These are phyloP conservation scores for Caiman crocodilus DNA, from an alignment of 2,797 vertebrate species.

Conservation along the genomic window DNA sequence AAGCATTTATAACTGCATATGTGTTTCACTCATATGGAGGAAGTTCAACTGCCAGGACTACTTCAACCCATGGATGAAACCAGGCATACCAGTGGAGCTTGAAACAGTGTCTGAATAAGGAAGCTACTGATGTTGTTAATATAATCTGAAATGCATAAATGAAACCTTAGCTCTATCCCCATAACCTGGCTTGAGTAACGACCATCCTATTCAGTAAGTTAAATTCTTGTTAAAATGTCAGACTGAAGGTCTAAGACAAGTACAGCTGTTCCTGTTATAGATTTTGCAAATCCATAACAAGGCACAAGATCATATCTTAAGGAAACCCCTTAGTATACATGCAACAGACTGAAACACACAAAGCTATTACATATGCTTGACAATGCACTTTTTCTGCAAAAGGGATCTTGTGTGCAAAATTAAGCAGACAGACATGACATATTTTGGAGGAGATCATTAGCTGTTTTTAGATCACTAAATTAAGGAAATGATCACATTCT, in stretches of 20 bases:
- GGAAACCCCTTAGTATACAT: neutral
- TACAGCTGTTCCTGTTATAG: neutral
- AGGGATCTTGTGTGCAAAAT: neutral
- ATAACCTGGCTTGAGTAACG: neutral
- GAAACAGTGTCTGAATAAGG: rapidly evolving
- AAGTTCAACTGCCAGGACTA: neutral
- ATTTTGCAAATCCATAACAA: neutral
- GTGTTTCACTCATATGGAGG: neutral
- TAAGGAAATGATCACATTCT: neutral
- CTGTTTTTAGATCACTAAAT: neutral
- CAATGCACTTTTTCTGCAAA: neutral
- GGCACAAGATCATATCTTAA: neutral
- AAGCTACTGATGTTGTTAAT: neutral
- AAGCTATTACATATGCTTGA: neutral
- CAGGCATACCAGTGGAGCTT: neutral
- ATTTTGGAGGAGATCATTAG: neutral
- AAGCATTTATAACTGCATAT: neutral
- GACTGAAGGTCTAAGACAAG: neutral
- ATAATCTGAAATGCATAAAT: neutral
- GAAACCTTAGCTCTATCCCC: neutral
- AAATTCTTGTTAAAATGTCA: neutral
- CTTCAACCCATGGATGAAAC: neutral
- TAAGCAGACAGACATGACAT: neutral
- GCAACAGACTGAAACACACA: neutral
- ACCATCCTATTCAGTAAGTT: neutral